These are phyloP conservation scores for Drosophila pectinifera DNA, from an alignment of 1,140 invertebrate species.

Conservation along the genomic window DNA sequence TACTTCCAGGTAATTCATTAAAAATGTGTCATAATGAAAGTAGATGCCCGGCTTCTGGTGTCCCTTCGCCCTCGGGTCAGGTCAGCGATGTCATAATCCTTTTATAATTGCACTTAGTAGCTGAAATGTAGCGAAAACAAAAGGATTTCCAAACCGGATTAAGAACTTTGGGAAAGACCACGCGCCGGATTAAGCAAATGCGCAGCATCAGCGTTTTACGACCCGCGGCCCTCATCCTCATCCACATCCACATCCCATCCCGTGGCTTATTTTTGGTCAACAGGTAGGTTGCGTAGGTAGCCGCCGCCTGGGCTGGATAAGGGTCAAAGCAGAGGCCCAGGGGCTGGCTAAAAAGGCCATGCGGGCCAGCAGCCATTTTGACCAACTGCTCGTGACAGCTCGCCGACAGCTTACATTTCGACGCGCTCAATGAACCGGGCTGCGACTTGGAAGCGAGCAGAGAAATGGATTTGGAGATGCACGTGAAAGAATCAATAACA, in stretches of 20 bases:
- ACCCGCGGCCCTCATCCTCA: slow-evolving; percentile 8
- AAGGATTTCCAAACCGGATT: slow-evolving; percentile 72
- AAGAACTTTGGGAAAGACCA: slow-evolving; percentile 76
- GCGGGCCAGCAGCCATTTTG: slow-evolving; percentile 27
- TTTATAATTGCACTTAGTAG: slow-evolving; percentile 82
- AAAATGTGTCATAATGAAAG: slow-evolving; percentile 61
- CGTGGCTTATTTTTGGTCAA: not conserved
- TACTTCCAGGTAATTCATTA: slow-evolving; percentile 81
- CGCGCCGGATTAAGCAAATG: slow-evolving; percentile 80
- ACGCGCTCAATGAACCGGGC: slow-evolving; percentile 57
- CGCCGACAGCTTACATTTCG: slow-evolving; percentile 75
- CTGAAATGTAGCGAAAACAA: slow-evolving; percentile 72
- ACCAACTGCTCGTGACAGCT: slow-evolving; percentile 62
- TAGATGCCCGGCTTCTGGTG: slow-evolving; percentile 22
- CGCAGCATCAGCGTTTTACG: slow-evolving; percentile 73
- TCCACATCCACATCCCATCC: slow-evolving; percentile 1
- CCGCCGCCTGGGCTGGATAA: slow-evolving; percentile 29
- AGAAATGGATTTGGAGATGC: not conserved
- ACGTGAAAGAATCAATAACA: not conserved
- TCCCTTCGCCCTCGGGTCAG: slow-evolving; percentile 7
- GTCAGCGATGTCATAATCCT: slow-evolving; percentile 74
- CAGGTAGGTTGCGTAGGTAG: slow-evolving; percentile 23
- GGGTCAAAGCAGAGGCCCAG: slow-evolving; percentile 45
- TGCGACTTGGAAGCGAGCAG: slow-evolving; percentile 7
- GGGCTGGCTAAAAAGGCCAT: slow-evolving; percentile 31